These are phyloP conservation scores for Atlantisia rogersi DNA, from an alignment of 2,113 vertebrate genomes.

Conservation along the genomic window DNA sequence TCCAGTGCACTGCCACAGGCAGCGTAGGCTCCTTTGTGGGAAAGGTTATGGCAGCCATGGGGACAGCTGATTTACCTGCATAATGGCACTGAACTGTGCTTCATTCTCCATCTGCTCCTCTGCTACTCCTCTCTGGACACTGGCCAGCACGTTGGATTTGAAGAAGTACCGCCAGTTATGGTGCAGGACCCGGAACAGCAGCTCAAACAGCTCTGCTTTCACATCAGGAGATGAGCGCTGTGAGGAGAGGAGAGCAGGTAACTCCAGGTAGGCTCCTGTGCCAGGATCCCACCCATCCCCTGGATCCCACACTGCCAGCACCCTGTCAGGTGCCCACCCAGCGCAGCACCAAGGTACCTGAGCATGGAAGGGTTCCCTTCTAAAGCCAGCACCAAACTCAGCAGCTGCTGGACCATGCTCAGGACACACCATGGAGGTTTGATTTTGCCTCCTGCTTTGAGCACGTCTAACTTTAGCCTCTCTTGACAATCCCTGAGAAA, in stretches of 20 bases:
- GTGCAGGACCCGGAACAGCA: slow-evolving; percentile 95
- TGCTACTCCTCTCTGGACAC: slow-evolving; percentile 84
- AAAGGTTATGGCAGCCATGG: rapidly evolving
- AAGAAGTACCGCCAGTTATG: slow-evolving; percentile 99
- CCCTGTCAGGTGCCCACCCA: background rate
- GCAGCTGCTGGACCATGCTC: background rate
- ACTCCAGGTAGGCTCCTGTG: background rate
- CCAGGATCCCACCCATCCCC: background rate
- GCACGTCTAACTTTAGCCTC: background rate
- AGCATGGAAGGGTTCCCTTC: background rate
- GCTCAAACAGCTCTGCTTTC: slow-evolving; percentile 94
- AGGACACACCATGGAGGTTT: rapidly evolving
- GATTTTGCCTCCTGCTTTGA: background rate
- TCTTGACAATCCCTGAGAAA: background rate
- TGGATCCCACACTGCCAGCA: background rate
- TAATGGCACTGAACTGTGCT: slow-evolving; percentile 93
- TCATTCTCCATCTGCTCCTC: slow-evolving; percentile 98
- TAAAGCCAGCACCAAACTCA: background rate
- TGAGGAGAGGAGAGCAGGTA: background rate
- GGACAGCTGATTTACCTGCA: slow-evolving; percentile 84
- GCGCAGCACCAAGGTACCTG: background rate
- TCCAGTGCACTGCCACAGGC: rapidly evolving
- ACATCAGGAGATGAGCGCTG: slow-evolving; percentile 95
- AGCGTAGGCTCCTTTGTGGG: rapidly evolving
- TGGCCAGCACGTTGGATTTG: slow-evolving; percentile 91